Evolutionary conservation across 1,140 invertebrate genomes (phyloP), one percentile per base, ranked within the genome.

Genomic region (Trichonephila clavata): DNA sequence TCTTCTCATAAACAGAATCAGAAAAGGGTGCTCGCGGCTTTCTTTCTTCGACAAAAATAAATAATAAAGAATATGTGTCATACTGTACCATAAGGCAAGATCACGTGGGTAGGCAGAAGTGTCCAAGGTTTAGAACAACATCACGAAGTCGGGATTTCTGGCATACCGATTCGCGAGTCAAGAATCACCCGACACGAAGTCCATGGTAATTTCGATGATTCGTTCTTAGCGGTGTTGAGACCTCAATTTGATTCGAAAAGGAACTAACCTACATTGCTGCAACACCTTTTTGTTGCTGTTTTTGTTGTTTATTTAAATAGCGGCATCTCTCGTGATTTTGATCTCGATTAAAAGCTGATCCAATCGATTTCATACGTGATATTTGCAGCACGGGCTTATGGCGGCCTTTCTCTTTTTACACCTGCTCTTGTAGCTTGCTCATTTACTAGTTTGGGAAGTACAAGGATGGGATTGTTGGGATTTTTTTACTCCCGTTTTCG

Each of bases 311-410:
- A 71, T 71, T 71, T 71, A 71, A 71, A 71, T 71, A 14, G 68
- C 27, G 68, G 68, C 27, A 71, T 71, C 68, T 71, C 27, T 71
- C 68, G 68, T 71, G 68, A 71, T 27, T 71, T 71, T 71, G 68
- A 71, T 71, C 68, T 71, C 68, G 68, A 71, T 71, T 71, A 71
- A 18, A 32, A 32, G 3, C 24, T 32, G 68, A 39, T 71, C n/a
- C n/a, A 32, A 71, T 71, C 68, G 68, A 71, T 71, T 71, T 71
- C 68, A 27, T 71, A 71, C 68, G 68, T 71, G 68, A 32, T 71
- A 16, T 6, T 71, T 14, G 27, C 16, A 24, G 27, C 68, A 24
- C 13, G 24, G 68, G 16, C 27, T n/a, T 65, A 27, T 71, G 27
- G 4, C 24, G 16, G 24, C 68, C 68, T 71, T 71, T 71, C 68